Evolutionary conservation across 2,113 vertebrate genomes (phyloP).

Genomic region (Phaethon lepturus): DNA sequence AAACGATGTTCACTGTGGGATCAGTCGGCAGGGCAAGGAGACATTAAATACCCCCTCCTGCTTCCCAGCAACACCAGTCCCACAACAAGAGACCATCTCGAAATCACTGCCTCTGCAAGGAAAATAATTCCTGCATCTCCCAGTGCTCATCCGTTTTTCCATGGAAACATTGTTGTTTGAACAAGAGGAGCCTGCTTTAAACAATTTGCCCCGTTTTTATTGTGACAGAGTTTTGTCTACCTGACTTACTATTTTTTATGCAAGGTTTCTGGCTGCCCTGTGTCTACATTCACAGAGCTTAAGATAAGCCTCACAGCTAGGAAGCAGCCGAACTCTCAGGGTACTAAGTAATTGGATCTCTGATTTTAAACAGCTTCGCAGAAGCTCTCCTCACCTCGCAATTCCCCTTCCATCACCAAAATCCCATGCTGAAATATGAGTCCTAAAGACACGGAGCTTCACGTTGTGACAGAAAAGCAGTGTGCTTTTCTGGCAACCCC

Average conservation of each 20-base stretch:
- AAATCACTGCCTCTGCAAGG: not conserved
- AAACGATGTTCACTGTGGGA: not conserved
- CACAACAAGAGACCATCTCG: not conserved
- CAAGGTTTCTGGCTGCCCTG: not conserved
- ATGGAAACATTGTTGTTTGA: fast-evolving
- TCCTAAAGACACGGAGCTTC: not conserved
- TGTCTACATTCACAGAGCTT: not conserved
- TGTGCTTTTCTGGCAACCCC: not conserved
- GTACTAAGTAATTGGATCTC: not conserved
- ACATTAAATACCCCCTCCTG: not conserved
- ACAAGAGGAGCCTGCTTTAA: not conserved
- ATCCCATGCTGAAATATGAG: not conserved
- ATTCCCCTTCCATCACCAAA: not conserved
- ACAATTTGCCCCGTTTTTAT: not conserved
- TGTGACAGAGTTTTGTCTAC: not conserved
- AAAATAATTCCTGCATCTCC: not conserved
- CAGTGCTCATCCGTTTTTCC: not conserved
- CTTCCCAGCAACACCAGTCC: not conserved
- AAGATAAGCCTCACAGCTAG: not conserved
- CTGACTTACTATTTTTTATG: not conserved
- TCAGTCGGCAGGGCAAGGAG: not conserved
- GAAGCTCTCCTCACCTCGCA: not conserved
- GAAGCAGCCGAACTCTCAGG: not conserved
- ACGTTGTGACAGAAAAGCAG: not conserved
- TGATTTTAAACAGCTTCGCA: not conserved